A percentile compares a stretch with the other conserved stretches of the same genome.
Conservation (phyloP, 2,888 invertebrate species). For the Spicauda simplicius region DNA sequence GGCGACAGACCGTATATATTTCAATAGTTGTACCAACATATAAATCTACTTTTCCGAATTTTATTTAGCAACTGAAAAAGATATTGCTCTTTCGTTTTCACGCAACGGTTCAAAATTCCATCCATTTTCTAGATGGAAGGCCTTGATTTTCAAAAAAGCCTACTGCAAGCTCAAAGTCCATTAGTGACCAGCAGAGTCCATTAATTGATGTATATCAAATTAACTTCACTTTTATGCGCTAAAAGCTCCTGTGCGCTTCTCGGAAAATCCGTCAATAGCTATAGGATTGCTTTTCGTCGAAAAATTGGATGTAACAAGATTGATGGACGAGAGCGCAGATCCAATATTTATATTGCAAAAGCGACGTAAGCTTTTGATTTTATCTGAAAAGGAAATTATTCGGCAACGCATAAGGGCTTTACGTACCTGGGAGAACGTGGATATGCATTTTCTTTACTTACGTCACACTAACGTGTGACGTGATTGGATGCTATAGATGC, state of each 20-base stretch:
- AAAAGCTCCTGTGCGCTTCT: constrained; percentile 24
- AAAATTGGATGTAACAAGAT: constrained; percentile 62
- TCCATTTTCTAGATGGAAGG: background rate
- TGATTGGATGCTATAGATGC: too few relatives aligned
- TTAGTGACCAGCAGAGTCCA: background rate
- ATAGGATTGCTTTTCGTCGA: constrained; percentile 42
- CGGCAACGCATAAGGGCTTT: constrained; percentile 26
- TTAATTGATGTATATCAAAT: constrained; percentile 21
- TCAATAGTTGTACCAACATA: too few relatives aligned
- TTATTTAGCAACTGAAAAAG: too few relatives aligned
- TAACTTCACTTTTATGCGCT: constrained; percentile 22
- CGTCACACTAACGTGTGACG: too few relatives aligned
- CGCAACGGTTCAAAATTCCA: too few relatives aligned
- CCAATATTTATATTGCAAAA: constrained; percentile 55
- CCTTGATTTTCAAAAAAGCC: background rate
- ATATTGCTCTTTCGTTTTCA: too few relatives aligned
- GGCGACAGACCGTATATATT: too few relatives aligned
- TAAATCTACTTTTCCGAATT: too few relatives aligned
- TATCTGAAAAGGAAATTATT: constrained; percentile 48
- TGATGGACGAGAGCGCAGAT: constrained; percentile 54
- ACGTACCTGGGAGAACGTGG: background rate
- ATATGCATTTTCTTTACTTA: too few relatives aligned
- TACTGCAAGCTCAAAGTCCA: background rate
- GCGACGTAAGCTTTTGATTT: constrained; percentile 48
- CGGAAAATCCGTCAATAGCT: constrained; percentile 4